These are phyloP conservation scores for Pogoniulus pusillus DNA, from an alignment of 2,797 vertebrate species.

Conservation along the genomic window DNA sequence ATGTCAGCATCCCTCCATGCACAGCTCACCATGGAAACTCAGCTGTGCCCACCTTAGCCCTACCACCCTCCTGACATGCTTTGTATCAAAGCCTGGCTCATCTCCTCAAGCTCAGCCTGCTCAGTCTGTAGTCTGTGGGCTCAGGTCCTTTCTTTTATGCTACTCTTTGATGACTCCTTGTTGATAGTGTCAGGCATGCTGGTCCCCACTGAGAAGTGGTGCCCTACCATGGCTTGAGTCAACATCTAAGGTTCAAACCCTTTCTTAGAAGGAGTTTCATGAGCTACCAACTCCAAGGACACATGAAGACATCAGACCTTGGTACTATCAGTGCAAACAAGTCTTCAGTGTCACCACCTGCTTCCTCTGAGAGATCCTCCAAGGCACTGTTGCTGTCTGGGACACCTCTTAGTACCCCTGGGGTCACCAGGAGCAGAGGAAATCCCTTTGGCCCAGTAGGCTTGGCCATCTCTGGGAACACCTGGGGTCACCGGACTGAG, in stretches of 20 bases:
- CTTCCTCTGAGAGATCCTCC: neutral
- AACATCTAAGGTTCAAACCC: neutral
- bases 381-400: neutral
- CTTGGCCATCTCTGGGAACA: neutral
- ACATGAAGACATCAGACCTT: neutral
- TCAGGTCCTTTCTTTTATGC: neutral
- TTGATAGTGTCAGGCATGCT: neutral
- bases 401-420: neutral
- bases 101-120: neutral
- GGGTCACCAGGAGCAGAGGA: neutral
- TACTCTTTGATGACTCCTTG: neutral
- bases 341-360: neutral
- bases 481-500: neutral
- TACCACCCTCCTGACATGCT: neutral
- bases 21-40: neutral
- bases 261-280: neutral
- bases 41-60: neutral
- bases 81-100: neutral
- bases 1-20: rapidly evolving
- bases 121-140: neutral
- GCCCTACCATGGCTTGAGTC: neutral
- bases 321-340: neutral
- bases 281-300: neutral
- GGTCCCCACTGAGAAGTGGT: neutral
- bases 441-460: too few species aligned